Conservation (phyloP, 1,140 invertebrate species). For the Heliconius melpomene region DNA sequence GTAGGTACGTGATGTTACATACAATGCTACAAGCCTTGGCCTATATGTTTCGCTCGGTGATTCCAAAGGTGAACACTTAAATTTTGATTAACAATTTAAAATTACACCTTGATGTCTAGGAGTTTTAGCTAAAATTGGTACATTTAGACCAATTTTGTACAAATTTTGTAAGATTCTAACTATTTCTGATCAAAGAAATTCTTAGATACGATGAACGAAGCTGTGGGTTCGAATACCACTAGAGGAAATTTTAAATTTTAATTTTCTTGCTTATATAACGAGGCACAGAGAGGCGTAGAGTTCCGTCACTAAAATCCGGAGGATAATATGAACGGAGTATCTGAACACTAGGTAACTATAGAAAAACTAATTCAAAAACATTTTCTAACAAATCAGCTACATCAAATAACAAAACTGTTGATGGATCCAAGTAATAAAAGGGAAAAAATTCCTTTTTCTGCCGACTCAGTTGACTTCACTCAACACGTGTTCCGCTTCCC, state of each 20-base stretch:
- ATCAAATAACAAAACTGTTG: conserved; percentile 19
- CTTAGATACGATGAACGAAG: no score
- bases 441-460: conserved; percentile 14
- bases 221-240: no score
- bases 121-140: not conserved
- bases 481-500: conserved; percentile 31
- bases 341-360: not conserved
- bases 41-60: conserved; percentile 54
- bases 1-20: conserved; percentile 56
- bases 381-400: conserved; percentile 11
- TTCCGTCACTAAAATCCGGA: no score
- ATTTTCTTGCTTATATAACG: no score
- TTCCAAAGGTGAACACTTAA: conserved; percentile 53
- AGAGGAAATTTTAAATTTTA: no score
- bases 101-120: conserved; percentile 28
- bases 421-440: conserved; percentile 19
- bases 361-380: not conserved
- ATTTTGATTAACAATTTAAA: conserved; percentile 45
- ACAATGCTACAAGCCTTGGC: conserved; percentile 54
- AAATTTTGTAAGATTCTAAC: no score
- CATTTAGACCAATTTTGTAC: not conserved
- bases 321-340: no score
- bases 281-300: no score
- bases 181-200: no score
- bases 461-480: conserved; percentile 28